Base-by-base conservation (phyloP, 1,140 invertebrate genomes). In the Archivesica marissinica region DNA sequence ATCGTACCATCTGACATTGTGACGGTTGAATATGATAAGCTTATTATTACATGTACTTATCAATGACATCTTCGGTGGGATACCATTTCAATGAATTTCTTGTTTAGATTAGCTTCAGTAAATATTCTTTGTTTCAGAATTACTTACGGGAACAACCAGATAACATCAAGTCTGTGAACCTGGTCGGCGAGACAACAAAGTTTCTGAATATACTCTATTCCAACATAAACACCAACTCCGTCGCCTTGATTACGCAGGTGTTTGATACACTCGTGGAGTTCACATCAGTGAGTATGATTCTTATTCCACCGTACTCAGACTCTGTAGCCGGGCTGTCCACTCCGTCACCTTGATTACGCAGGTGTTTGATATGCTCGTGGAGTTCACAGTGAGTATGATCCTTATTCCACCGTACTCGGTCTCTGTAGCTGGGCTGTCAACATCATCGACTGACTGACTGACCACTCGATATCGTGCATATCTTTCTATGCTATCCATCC, bases 141-240 rank as follows among this genome's bases (percentile, higher is more conserved):
- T 93, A 93, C 75, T 84, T 94, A 11, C 72, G 93, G 56, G 91
- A 93, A 68, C 93, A 94, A 80, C 93, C 93, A 35, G 93, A 93
- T 83, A 94, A 93, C 86, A 93, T 93, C 61, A 94, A 92, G 75
- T 92, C 92, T 35, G 89, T 93, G 35, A 93, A 94, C 85, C 78
- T 94, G 23, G 92, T 94, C 0, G 92, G 89, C 15, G 91, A 93
- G 77, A 92, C 91, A 17, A 90, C 91, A 3, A 86, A 88, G 30
- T 93, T 93, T 59, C 75, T 93, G 3, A 90, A 85, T 68, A 88
- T 93, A 17, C 78, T 93, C 13, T 94, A 94, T 78, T 89, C 90
- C n/a, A 93, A 91, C 78, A 89, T 94, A 30, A 91, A 88, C 61
- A 77, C 84, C 9, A 88, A 91, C 30, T 92, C 92, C 15, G 89